These are phyloP conservation scores for Pachydiplax longipennis DNA, from an alignment of 2,888 invertebrate species.

Conservation along the genomic window DNA sequence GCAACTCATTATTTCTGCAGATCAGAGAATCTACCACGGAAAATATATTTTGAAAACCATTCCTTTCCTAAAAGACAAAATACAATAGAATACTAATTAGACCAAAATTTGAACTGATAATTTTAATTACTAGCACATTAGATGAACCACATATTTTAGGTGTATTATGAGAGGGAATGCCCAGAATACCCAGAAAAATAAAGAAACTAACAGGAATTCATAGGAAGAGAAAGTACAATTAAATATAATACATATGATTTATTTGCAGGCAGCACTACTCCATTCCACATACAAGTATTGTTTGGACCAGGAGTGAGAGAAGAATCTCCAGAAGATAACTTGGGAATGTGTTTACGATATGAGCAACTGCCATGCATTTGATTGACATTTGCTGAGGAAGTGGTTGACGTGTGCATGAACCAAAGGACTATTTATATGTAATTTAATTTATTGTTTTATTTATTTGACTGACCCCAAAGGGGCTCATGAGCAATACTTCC, in stretches of 20 bases:
- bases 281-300: conserved; percentile 79
- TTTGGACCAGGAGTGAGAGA: conserved; percentile 75
- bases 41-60: no score
- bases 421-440: background rate
- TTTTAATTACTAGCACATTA: no score
- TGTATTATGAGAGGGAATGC: no score
- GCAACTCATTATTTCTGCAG: no score
- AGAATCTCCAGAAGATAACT: conserved; percentile 79
- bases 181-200: no score
- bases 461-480: background rate
- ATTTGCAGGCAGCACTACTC: conserved; percentile 61
- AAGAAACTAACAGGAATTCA: no score
- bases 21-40: no score
- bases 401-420: background rate
- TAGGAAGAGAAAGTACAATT: no score
- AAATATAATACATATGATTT: background rate
- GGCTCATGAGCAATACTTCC: background rate
- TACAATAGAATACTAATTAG: no score
- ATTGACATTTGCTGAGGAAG: background rate
- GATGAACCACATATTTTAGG: no score
- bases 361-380: conserved; percentile 72
- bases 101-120: no score
- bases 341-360: conserved; percentile 80
- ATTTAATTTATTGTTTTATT: background rate
- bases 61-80: no score